Conservation (phyloP, 2,797 vertebrate species). For the Cirrhinus mrigala region DNA sequence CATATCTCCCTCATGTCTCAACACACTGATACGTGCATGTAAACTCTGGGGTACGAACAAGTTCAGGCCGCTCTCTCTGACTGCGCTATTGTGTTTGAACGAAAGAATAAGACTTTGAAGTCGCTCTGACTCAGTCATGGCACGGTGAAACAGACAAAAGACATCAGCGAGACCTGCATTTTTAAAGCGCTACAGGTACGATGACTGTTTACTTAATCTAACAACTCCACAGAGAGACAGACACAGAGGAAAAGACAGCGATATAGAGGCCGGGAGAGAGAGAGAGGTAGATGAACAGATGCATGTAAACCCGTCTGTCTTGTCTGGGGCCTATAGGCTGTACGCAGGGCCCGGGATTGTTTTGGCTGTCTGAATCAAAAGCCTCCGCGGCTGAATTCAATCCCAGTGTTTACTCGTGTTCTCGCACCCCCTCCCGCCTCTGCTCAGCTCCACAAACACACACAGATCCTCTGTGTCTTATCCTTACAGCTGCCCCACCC, state of each 20-base stretch:
- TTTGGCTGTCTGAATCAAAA: constrained; percentile 60
- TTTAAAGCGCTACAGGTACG: constrained; percentile 15
- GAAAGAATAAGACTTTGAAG: constrained; percentile 40
- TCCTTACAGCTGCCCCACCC: constrained; percentile 48
- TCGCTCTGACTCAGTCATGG: constrained; percentile 29
- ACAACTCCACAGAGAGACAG: constrained; percentile 1
- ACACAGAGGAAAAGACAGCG: background rate
- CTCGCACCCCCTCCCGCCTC: constrained; percentile 34
- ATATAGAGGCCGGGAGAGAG: constrained; percentile 1
- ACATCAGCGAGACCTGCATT: constrained; percentile 8
- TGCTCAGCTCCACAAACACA: constrained; percentile 51
- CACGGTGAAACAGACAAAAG: constrained; percentile 22
- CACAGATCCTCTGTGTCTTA: constrained; percentile 64
- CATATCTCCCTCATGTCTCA: constrained; percentile 48
- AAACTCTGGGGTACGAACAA: constrained; percentile 26
- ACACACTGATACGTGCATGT: constrained; percentile 15
- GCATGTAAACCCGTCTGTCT: constrained; percentile 47
- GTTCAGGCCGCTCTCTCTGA: constrained; percentile 53
- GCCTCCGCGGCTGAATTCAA: constrained; percentile 47
- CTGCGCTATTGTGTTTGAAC: constrained; percentile 37
- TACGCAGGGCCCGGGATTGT: constrained; percentile 28
- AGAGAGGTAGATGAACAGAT: constrained; percentile 36
- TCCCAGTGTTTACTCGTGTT: constrained; percentile 55
- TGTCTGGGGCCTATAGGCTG: constrained; percentile 38
- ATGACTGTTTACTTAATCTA: constrained; percentile 15